phyloP scores from a whole-genome alignment of 1,140 invertebrate genomes.

The Pteromalus puparum region DNA sequence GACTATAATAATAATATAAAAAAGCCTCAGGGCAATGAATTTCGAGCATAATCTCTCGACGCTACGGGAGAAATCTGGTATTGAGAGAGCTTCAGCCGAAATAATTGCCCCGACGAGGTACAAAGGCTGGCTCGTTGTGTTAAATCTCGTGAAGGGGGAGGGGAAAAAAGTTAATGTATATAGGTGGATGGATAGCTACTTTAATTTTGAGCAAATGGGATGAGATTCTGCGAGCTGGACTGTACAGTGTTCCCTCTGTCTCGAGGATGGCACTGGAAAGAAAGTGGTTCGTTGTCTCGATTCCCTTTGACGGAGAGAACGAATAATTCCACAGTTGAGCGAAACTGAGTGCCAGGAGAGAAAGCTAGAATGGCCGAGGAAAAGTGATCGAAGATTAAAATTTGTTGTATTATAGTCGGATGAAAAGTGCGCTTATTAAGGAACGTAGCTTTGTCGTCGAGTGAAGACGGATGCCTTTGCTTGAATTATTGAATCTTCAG shows the following conservation, averaged over 20 bases:
- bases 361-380: no score
- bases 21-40: not conserved
- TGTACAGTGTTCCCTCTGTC: not conserved
- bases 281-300: not conserved
- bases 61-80: not conserved
- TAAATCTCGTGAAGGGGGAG: no score
- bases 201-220: not conserved
- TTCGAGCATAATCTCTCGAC: not conserved
- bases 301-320: not conserved
- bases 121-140: not conserved
- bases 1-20: not conserved
- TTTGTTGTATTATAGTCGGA: not conserved
- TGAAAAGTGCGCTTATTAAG: not conserved
- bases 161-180: not conserved
- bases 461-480: not conserved
- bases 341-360: not conserved
- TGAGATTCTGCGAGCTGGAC: not conserved
- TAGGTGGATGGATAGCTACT: not conserved
- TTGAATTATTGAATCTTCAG: constrained; percentile 28
- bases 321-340: not conserved
- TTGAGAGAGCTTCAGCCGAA: not conserved
- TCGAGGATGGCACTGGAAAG: not conserved
- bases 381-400: not conserved
- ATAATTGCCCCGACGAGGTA: not conserved
- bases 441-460: not conserved